Percentiles rank a stretch among this genome's conserved stretches.
phyloP scores from a whole-genome alignment of 2,113 vertebrate genomes.

The Microcebus lehilahytsara region DNA sequence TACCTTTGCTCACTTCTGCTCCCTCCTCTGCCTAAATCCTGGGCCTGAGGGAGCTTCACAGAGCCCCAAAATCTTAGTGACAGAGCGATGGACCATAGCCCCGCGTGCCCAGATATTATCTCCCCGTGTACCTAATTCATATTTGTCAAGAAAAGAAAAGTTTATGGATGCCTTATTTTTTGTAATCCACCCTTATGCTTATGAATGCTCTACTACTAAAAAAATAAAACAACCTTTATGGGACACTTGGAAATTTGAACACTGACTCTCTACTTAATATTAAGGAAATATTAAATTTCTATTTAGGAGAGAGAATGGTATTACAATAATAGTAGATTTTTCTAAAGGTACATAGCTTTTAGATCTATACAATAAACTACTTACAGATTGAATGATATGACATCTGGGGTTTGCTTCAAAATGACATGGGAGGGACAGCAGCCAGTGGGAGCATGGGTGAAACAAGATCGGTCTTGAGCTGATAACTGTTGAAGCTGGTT shows the following conservation, averaged over 20 bases:
- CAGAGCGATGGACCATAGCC: neutral
- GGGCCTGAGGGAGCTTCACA: neutral
- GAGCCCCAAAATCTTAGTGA: neutral
- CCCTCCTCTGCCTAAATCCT: neutral
- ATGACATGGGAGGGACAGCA: neutral
- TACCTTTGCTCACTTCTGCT: neutral
- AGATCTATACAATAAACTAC: neutral
- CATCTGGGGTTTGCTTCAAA: neutral
- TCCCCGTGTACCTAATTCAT: neutral
- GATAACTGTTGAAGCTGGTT: neutral
- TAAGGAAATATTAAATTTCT: constrained; percentile 22
- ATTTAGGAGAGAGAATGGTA: neutral
- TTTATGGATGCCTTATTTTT: neutral
- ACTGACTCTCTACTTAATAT: neutral
- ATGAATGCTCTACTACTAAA: neutral
- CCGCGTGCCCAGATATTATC: neutral
- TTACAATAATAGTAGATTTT: neutral
- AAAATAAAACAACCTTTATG: neutral
- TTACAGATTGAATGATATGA: neutral
- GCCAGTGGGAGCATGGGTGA: neutral
- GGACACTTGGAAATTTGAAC: neutral
- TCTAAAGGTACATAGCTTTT: neutral
- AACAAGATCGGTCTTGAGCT: neutral
- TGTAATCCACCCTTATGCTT: neutral
- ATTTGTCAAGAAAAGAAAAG: neutral